Evolutionary conservation across 1,140 invertebrate species (phyloP), one percentile per base, ranked within the genome.

Genomic region (Cardiocondyla obscurior): DNA sequence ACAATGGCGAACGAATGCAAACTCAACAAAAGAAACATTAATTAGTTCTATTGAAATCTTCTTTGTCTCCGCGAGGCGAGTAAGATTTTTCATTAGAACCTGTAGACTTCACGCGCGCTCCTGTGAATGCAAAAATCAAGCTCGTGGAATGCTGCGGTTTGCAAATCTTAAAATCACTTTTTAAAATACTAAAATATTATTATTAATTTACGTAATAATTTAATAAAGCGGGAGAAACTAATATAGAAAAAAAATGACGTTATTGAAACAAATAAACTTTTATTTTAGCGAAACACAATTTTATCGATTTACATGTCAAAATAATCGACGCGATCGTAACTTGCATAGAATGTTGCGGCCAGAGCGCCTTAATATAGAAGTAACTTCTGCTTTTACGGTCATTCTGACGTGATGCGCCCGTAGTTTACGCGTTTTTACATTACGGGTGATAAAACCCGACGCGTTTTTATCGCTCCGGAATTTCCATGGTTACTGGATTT

Each of bases 381-480:
- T 76, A 76, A 69, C 46, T 22, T 28, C 22, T 64, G n/a, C 67
- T 77, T 79, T 53, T 79, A 64, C 22, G 12, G 25, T 0, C n/a
- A 64, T 36, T n/a, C 36, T 19, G 25, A 69, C 62, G 44, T 19
- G 25, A 69, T 46, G 44, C 10, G 25, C 3, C 62, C 30, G 46
- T 22, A 79, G 46, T 65, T 77, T 77, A 79, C 69, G 74, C 46
- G 53, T 79, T 79, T 81, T 7, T 60, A 42, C 39, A 73, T 73
- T 70, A 81, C 19, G 51, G 22, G 39, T 73, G 30, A 58, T 81
- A 81, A 81, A 81, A 81, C 22, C 25, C 19, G 39, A 25, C 53
- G 53, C 42, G 16, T 58, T 81, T n/a, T 81, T 81, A 73, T 81
- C 39, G 55, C 39, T 53, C 72, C 53, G 73, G 70, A 73, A 81